These are phyloP conservation scores for Tringa solitaria DNA, from an alignment of 2,113 vertebrate species.

Conservation along the genomic window DNA sequence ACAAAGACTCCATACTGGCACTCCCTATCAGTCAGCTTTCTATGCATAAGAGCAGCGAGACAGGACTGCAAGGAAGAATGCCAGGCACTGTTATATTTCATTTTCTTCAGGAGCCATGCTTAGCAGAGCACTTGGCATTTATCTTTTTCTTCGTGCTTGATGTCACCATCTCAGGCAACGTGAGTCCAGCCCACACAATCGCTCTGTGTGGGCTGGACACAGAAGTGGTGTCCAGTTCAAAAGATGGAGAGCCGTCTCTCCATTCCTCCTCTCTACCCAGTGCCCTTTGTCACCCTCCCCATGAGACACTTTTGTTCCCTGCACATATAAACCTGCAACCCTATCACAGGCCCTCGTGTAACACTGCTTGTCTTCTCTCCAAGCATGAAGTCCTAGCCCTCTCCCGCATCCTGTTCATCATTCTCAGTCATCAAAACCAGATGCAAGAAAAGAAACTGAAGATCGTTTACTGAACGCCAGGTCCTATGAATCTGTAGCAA, in stretches of 20 bases:
- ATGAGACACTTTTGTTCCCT: not conserved
- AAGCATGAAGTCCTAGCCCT: not conserved
- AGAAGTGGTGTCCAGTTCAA: too few relatives aligned
- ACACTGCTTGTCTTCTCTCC: not conserved
- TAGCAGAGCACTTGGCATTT: not conserved
- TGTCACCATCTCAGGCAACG: not conserved
- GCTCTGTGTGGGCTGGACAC: too few relatives aligned
- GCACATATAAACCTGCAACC: not conserved
- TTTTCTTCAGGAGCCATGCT: not conserved
- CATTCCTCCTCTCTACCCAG: not conserved
- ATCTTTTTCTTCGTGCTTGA: not conserved
- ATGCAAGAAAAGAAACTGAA: not conserved
- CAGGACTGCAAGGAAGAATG: not conserved
- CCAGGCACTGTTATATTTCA: not conserved
- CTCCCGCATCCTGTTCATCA: not conserved
- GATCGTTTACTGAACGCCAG: not conserved
- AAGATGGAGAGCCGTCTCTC: not conserved
- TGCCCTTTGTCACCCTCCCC: not conserved
- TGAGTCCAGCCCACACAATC: not conserved
- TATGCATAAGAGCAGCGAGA: not conserved
- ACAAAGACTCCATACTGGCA: not conserved
- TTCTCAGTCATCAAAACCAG: not conserved
- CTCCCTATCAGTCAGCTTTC: not conserved
- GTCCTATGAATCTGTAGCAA: not conserved
- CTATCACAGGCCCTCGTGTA: rapidly evolving